These are phyloP conservation scores for Eupithecia insigniata DNA, from an alignment of 2,888 invertebrate genomes.

Conservation along the genomic window DNA sequence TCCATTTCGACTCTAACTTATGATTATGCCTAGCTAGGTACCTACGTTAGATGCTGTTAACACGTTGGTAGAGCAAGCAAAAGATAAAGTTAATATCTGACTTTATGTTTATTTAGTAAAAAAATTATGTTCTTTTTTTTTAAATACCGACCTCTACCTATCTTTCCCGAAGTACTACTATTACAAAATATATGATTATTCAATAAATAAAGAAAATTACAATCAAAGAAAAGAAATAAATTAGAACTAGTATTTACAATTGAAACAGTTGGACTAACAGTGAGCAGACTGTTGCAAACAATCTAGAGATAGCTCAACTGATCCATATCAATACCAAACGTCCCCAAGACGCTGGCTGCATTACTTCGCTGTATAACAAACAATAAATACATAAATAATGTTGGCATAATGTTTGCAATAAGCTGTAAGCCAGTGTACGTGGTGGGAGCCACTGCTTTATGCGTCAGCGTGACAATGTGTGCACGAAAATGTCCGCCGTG, in stretches of 20 bases:
- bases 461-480: not conserved
- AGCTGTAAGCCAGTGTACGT: not conserved
- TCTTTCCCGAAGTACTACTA: not conserved
- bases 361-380: too few species aligned
- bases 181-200: too few species aligned
- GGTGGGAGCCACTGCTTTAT: not conserved
- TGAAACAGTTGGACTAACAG: too few species aligned
- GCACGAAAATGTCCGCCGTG: slow-evolving; percentile 9
- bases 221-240: too few species aligned
- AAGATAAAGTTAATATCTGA: not conserved
- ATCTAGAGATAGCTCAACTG: too few species aligned
- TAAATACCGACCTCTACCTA: too few species aligned
- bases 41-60: not conserved
- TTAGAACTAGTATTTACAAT: too few species aligned
- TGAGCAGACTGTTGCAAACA: too few species aligned
- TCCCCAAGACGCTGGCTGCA: too few species aligned
- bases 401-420: not conserved
- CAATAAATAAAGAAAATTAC: not conserved
- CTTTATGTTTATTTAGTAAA: not conserved
- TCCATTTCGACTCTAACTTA: slow-evolving; percentile 41
- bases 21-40: not conserved
- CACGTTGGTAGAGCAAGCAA: not conserved
- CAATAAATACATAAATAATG: too few species aligned
- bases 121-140: too few species aligned
- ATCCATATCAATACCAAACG: too few species aligned